phyloP scores from a whole-genome alignment of 2,888 invertebrate genomes.

The Chrysolina haemoptera region DNA sequence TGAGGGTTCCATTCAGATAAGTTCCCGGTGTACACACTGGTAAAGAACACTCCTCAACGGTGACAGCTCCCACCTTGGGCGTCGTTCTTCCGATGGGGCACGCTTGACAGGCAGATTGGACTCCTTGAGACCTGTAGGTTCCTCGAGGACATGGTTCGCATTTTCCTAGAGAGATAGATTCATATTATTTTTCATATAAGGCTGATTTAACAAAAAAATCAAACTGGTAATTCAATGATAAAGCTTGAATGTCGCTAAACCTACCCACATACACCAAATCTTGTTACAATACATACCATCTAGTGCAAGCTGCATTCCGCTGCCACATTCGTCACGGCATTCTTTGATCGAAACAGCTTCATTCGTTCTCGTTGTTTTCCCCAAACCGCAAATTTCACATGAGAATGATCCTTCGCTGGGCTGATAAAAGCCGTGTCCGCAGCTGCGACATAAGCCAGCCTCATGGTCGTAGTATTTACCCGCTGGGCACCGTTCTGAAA shows the following conservation, averaged over 20 bases:
- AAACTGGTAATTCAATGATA: no score
- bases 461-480: conserved; percentile 95
- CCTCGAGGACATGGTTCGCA: conserved; percentile 93
- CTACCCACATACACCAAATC: no score
- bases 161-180: conserved; percentile 65
- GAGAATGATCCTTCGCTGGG: conserved; percentile 91
- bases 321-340: conserved; percentile 91
- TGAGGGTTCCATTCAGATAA: conserved; percentile 88
- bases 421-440: conserved; percentile 96
- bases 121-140: conserved; percentile 79
- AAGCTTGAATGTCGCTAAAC: no score
- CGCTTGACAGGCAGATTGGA: conserved; percentile 88
- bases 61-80: conserved; percentile 85
- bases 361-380: conserved; percentile 91
- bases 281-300: conserved; percentile 74
- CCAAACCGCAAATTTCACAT: conserved; percentile 89
- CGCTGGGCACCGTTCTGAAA: conserved; percentile 88
- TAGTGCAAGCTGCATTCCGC: conserved; percentile 86
- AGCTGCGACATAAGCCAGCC: conserved; percentile 89
- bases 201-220: no score
- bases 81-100: conserved; percentile 95
- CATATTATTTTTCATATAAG: no score
- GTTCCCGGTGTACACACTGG: conserved; percentile 90
- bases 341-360: conserved; percentile 91
- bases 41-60: conserved; percentile 92